Base-by-base conservation (phyloP, 2,797 vertebrate genomes). In the Calcarius lapponicus region DNA sequence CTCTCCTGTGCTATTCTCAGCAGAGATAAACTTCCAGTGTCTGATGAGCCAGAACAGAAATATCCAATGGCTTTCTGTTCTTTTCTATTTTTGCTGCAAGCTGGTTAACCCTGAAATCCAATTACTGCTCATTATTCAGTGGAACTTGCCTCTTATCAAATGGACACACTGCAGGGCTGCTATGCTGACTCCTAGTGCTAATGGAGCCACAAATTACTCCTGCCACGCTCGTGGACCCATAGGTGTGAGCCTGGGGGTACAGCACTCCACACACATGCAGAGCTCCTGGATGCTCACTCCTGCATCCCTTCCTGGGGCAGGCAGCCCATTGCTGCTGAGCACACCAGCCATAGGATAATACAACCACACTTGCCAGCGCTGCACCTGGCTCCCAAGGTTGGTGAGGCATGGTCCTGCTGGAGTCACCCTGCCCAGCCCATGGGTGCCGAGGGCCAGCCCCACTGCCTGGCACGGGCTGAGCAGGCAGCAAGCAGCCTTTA, bases 91-190 rank as follows among this genome's bases (percentile, higher is more conserved):
- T 94, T 88, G 73, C 92, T 88, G 92, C 90, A 74, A 97, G 95
- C 96, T 94, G 93, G 94, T 97, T 97, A 97, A 96, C 96, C 97
- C 97, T 95, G 94, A 97, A 97, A 97, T 97, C 97, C 96, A 97
- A 97, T 97, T 97, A 97, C 88, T 83, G 92, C 96, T 97, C 96
- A 97, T 97, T 97, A 97, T 94, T 97, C 94, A 91, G 73, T 87
- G 90, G 95, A 96, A 94, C 88, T 90, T 71, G 40, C 89, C 62
- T 96, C 90, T 93, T 97, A 96, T 93, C 95, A 90, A 96, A 76
- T 9, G 75, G 95, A 82, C 95, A 93, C 92, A 42, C 90, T 72
- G 92, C 45, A 3, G 48, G 92, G 90, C 91, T 19, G 3, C 80
- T 74, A 43, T 18, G 34, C 76, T 6, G 20, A 45, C 92, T 90